Evolutionary conservation across 2,113 vertebrate species (phyloP).

Genomic region (Tyrannus savana): DNA sequence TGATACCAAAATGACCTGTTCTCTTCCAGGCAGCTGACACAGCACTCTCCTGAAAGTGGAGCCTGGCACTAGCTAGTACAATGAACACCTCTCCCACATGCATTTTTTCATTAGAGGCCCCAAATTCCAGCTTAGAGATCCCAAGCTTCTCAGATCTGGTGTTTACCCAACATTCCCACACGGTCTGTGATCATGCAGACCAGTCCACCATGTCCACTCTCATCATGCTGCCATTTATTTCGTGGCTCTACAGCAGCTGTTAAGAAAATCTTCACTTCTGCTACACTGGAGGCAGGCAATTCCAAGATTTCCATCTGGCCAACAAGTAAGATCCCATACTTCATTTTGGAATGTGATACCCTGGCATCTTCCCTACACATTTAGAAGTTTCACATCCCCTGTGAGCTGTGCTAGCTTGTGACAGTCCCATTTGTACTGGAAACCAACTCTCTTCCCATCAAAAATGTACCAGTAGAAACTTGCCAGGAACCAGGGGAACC

Average conservation of each 20-base stretch:
- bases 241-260: neutral
- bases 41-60: slow-evolving; percentile 18
- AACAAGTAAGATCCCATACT: neutral
- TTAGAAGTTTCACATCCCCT: neutral
- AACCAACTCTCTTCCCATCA: neutral
- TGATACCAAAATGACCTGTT: slow-evolving; percentile 28
- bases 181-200: fast-evolving
- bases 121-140: slow-evolving; percentile 20
- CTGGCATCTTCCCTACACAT: neutral
- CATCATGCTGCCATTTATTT: neutral
- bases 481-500: neutral
- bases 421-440: neutral
- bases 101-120: slow-evolving; percentile 37
- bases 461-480: neutral
- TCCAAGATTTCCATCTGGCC: neutral
- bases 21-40: slow-evolving; percentile 45
- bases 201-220: neutral
- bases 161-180: slow-evolving; percentile 28
- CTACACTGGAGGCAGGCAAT: neutral
- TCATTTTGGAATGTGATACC: neutral
- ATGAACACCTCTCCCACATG: slow-evolving; percentile 25
- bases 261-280: neutral
- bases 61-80: slow-evolving; percentile 34
- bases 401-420: neutral
- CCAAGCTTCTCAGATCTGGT: neutral